Conservation (phyloP, 2,888 invertebrate species). For the Melinopterus prodromus region DNA sequence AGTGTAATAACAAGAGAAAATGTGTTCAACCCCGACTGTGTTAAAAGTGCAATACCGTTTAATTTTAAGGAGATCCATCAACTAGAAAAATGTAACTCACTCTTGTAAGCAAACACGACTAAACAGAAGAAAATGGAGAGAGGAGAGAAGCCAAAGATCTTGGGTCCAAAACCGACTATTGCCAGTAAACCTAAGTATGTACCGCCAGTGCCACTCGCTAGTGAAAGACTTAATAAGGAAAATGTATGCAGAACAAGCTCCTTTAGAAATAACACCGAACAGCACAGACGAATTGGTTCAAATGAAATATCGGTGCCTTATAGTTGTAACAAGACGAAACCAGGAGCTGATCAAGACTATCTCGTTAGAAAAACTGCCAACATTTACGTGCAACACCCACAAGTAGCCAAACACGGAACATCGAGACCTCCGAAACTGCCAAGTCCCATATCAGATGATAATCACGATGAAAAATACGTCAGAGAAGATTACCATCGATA, state of each 20-base stretch:
- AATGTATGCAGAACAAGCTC: constrained; percentile 42
- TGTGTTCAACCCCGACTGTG: constrained; percentile 14
- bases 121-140: constrained; percentile 51
- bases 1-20: background rate
- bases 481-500: constrained; percentile 30
- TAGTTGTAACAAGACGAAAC: constrained; percentile 29
- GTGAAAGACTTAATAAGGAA: constrained; percentile 32
- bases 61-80: constrained; percentile 11
- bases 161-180: constrained; percentile 57
- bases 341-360: constrained; percentile 11
- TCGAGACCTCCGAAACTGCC: constrained; percentile 13
- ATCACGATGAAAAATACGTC: background rate
- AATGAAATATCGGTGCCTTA: constrained; percentile 22
- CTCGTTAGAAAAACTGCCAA: constrained; percentile 15
- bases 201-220: constrained; percentile 57
- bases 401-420: constrained; percentile 18
- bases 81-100: background rate
- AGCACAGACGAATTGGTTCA: constrained; percentile 20
- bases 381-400: constrained; percentile 18
- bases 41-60: background rate
- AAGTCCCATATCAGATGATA: constrained; percentile 14
- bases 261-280: constrained; percentile 28
- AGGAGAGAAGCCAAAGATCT: constrained; percentile 56
- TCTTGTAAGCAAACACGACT: background rate
- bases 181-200: constrained; percentile 60